Conservation (phyloP, 1,140 invertebrate species). For the Procambarus virginalis region DNA sequence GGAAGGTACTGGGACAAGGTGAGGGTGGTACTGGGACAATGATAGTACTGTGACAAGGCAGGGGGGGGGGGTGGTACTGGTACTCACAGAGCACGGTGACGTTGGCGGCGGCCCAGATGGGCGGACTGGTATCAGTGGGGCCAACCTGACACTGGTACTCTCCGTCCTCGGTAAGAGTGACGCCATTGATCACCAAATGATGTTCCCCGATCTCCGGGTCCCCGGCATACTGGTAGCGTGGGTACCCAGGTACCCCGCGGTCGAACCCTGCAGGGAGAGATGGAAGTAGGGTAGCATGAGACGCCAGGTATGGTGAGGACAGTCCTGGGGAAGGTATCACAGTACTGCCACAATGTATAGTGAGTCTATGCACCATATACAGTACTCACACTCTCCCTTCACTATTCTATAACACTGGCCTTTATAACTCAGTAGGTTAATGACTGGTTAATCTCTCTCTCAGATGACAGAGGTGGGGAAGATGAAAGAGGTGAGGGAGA, state of each 20-base stretch:
- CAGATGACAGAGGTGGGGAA: too few species aligned
- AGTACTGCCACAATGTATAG: not conserved
- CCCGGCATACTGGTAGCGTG: too few species aligned
- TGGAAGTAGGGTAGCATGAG: not conserved
- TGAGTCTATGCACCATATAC: too few species aligned
- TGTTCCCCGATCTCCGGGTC: not conserved
- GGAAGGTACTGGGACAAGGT: not conserved
- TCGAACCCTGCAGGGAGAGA: not conserved
- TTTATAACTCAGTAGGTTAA: too few species aligned
- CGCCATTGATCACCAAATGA: not conserved
- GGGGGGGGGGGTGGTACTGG: too few species aligned
- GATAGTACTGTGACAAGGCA: too few species aligned
- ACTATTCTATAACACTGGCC: too few species aligned
- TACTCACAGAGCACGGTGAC: slow-evolving; percentile 7
- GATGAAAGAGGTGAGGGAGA: not conserved
- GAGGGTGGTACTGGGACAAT: not conserved
- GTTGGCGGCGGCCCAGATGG: slow-evolving; percentile 6
- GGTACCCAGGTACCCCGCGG: too few species aligned
- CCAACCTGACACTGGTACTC: slow-evolving; percentile 31
- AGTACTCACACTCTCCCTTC: too few species aligned
- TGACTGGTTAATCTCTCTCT: too few species aligned
- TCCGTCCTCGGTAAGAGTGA: slow-evolving; percentile 16
- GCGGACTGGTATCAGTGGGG: slow-evolving; percentile 2
- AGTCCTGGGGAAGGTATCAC: not conserved
- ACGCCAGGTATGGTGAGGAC: too few species aligned